Percentiles rank a stretch among this genome's conserved stretches.
Conservation (phyloP, 2,113 vertebrate genomes). For the Anoplopoma fimbria region DNA sequence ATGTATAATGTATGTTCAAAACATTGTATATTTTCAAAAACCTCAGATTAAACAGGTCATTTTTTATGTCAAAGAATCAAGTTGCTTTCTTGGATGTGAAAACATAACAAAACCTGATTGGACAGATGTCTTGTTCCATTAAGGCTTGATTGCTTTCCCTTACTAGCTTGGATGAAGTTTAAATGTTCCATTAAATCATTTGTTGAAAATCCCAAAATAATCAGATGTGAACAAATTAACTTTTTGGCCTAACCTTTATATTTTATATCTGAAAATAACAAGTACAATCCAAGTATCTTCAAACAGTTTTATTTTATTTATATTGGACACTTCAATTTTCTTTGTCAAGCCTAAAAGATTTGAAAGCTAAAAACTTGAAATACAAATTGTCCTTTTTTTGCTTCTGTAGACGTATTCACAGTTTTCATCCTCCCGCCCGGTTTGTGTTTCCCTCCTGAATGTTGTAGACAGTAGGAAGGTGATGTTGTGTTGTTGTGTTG, state of each 20-base stretch:
- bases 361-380: not conserved
- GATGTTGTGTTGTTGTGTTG: conserved; percentile 81
- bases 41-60: not conserved
- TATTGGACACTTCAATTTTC: not conserved
- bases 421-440: not conserved
- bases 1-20: too few species aligned
- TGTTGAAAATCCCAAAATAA: not conserved
- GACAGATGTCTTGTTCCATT: not conserved
- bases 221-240: not conserved
- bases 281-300: not conserved
- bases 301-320: not conserved
- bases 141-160: not conserved
- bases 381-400: not conserved
- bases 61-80: not conserved
- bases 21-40: too few species aligned
- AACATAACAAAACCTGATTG: not conserved
- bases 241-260: not conserved
- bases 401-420: not conserved
- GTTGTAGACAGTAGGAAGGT: conserved; percentile 1
- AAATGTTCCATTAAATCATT: not conserved
- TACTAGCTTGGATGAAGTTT: not conserved
- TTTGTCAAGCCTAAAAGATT: not conserved
- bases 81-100: not conserved
- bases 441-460: conserved; percentile 26
- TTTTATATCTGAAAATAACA: not conserved